phyloP scores from a whole-genome alignment of 2,113 vertebrate species.

The Tragulus kanchil region DNA sequence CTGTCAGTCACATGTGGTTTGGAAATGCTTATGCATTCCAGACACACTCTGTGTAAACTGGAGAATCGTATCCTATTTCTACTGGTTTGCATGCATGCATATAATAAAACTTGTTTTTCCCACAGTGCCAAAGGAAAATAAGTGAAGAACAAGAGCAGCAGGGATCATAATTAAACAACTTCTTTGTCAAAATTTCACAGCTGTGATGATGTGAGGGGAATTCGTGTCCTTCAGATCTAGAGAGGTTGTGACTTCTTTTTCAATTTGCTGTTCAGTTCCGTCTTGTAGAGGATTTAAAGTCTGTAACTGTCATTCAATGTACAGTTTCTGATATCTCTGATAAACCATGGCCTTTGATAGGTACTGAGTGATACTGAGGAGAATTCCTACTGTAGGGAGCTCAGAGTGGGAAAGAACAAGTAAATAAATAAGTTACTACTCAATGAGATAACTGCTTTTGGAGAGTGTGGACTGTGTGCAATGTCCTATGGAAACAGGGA shows the following conservation, averaged over 20 bases:
- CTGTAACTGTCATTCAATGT: not conserved
- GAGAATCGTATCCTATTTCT: constrained; percentile 73
- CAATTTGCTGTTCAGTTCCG: not conserved
- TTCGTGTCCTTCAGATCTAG: not conserved
- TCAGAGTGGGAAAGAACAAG: not conserved
- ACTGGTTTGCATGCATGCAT: constrained; percentile 78
- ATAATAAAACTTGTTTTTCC: constrained; percentile 59
- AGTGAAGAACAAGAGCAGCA: constrained; percentile 37
- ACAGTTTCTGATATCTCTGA: not conserved
- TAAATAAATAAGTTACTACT: not conserved
- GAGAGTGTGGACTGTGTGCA: not conserved
- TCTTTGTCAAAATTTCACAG: constrained; percentile 51
- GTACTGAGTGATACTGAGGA: not conserved
- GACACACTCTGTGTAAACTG: constrained; percentile 82
- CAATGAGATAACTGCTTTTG: not conserved
- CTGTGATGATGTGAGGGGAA: not conserved
- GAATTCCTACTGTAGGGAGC: not conserved
- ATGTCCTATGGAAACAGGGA: not conserved
- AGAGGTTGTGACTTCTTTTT: not conserved
- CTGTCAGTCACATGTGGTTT: constrained; percentile 84
- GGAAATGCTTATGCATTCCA: constrained; percentile 81
- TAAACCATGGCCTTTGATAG: not conserved
- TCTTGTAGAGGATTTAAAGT: not conserved
- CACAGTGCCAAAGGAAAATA: constrained; percentile 67
- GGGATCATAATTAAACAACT: constrained; percentile 55